A percentile compares a stretch with the other conserved stretches of the same genome.
Evolutionary conservation across 1,140 invertebrate species (phyloP).

Genomic region (Musca domestica): DNA sequence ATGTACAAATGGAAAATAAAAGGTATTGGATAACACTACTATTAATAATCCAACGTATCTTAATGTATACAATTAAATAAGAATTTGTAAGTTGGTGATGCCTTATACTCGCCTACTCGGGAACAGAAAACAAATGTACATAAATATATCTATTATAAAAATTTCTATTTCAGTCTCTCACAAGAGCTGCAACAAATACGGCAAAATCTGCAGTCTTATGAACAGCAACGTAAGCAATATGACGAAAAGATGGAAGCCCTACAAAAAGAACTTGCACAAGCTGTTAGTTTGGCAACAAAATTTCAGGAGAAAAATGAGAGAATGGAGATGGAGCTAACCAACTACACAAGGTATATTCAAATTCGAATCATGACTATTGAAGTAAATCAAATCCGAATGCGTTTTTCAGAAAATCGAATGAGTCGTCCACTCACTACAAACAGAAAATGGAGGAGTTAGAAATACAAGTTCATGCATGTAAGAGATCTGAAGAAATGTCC

Average conservation of each 20-base stretch:
- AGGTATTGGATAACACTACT: conserved; percentile 36
- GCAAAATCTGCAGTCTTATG: conserved; percentile 34
- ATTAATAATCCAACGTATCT: conserved; percentile 27
- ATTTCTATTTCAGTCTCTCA: conserved; percentile 31
- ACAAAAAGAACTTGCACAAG: conserved; percentile 46
- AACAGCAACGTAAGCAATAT: conserved; percentile 38
- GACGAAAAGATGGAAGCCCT: conserved; percentile 35
- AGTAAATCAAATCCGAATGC: neutral
- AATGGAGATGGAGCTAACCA: conserved; percentile 36
- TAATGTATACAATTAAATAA: too few relatives aligned
- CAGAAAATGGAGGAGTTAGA: conserved; percentile 42
- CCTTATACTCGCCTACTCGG: too few relatives aligned
- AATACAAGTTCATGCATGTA: conserved; percentile 39
- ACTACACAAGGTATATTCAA: conserved; percentile 24
- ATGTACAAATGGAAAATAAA: conserved; percentile 59
- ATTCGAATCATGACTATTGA: neutral
- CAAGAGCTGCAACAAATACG: conserved; percentile 39
- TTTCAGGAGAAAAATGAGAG: conserved; percentile 48
- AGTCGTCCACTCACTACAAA: conserved; percentile 29
- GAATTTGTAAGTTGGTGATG: too few relatives aligned
- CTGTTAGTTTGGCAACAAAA: conserved; percentile 40
- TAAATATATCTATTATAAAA: too few relatives aligned
- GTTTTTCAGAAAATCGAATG: conserved; percentile 26
- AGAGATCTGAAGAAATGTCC: conserved; percentile 39
- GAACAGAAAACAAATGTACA: too few relatives aligned